phyloP scores from a whole-genome alignment of 1,140 invertebrate species.

The Cyclargus thomasi region DNA sequence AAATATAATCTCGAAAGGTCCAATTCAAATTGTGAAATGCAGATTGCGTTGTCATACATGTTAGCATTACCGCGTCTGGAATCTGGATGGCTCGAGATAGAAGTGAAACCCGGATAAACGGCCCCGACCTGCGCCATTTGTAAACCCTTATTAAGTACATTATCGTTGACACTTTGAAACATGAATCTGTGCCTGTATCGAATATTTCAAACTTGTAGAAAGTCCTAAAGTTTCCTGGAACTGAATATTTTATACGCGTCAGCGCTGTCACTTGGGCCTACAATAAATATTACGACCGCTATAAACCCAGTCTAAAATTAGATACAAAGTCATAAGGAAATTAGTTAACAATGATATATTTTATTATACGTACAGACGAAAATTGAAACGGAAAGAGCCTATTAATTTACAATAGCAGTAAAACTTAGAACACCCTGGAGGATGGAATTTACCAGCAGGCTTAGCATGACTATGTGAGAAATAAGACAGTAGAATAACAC shows the following conservation, averaged over 20 bases:
- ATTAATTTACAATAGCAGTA: no score
- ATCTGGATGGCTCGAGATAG: slow-evolving; percentile 24
- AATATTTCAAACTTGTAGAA: slow-evolving; percentile 21
- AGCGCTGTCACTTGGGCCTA: slow-evolving; percentile 11
- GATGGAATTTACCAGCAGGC: no score
- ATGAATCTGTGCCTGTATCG: slow-evolving; percentile 21
- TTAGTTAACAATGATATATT: background rate
- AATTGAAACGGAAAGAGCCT: no score
- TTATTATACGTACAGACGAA: background rate
- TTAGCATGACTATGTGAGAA: no score
- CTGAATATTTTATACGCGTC: slow-evolving; percentile 9
- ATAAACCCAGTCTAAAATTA: background rate
- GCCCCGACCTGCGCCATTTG: slow-evolving; percentile 26
- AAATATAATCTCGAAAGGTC: no score
- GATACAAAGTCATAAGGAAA: background rate
- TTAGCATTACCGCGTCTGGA: slow-evolving; percentile 18
- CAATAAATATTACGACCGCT: background rate
- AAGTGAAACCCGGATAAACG: slow-evolving; percentile 28
- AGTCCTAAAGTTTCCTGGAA: slow-evolving; percentile 8
- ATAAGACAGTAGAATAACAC: no score
- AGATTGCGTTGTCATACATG: slow-evolving; percentile 22
- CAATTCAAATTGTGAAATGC: slow-evolving; percentile 13
- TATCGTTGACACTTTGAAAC: slow-evolving; percentile 27
- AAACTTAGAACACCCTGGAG: no score
- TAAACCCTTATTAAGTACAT: slow-evolving; percentile 31